Evolutionary conservation across 2,113 vertebrate genomes (phyloP), one percentile per base, ranked within the genome.

Genomic region (Notiomystis cincta): DNA sequence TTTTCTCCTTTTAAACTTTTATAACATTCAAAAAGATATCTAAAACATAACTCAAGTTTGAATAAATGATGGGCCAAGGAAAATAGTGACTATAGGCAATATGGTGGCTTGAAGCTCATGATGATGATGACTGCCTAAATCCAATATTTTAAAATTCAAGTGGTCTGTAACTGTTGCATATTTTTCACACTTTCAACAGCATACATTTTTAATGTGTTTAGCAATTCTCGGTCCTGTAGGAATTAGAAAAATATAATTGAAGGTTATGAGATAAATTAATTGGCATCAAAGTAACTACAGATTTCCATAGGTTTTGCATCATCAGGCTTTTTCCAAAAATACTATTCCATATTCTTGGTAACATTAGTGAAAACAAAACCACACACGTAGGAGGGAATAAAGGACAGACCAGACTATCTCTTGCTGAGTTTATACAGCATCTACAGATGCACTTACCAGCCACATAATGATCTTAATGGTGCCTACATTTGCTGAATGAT

Each of bases 401-500:
- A 44, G 60, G 65, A 88, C 82, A 54, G 60, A 69, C 17, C 56
- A 84, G 71, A 30, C 10, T 33, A 42, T 58, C 53, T 44, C 82
- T 82, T 90, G 47, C 78, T 92, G 92, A 82, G 69, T 64, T 58
- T 8, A 11, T 44, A 78, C 12, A 76, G 45, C 57, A 48, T 90
- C 61, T 91, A 81, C 56, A 88, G 62, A 84, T 54, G 57, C 48
- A 21, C 24, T 94, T 78, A 69, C 21, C 81, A 91, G 72, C 48
- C 56, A 93, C 56, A 73, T 42, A 56, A 87, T 37, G 33, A 80
- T 84, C 70, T 83, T 58, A 71, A 83, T 19, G 24, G 30, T 89
- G 72, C 51, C 71, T 77, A 92, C 20, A 88, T 89, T 93, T 94
- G 37, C 48, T 93, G 57, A 95, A 93, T 90, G 96, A 91, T 90